These are phyloP conservation scores for Ursus arctos DNA, from an alignment of 2,113 vertebrate species.

Conservation along the genomic window DNA sequence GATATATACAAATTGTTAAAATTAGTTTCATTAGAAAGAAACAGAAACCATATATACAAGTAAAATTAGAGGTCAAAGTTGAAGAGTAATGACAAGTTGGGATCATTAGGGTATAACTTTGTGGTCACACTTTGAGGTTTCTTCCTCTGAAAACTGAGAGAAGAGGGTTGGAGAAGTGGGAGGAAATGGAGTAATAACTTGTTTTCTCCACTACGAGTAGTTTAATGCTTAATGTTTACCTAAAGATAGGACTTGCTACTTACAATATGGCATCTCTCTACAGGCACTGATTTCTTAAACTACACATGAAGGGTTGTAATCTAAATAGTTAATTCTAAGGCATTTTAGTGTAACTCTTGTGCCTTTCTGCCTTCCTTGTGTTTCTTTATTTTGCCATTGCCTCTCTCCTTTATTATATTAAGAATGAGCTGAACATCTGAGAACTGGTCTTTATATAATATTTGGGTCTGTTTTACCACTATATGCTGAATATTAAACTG, in stretches of 20 bases:
- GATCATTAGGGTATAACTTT: neutral
- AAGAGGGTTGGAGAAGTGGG: neutral
- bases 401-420: neutral
- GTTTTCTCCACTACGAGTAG: neutral
- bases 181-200: neutral
- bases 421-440: neutral
- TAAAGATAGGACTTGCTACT: neutral
- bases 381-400: neutral
- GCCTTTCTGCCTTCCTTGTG: accelerated
- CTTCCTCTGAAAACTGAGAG: neutral
- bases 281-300: neutral
- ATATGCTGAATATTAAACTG: neutral
- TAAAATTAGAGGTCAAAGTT: neutral
- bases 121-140: neutral
- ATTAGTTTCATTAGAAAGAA: neutral
- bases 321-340: neutral
- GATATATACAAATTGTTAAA: neutral
- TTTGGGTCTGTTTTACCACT: neutral
- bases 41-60: neutral
- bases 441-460: neutral
- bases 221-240: neutral
- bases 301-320: neutral
- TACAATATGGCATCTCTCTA: neutral
- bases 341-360: neutral
- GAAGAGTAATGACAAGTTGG: neutral